Evolutionary conservation across 2,113 vertebrate genomes (phyloP).

Genomic region (Hoplias malabaricus): DNA sequence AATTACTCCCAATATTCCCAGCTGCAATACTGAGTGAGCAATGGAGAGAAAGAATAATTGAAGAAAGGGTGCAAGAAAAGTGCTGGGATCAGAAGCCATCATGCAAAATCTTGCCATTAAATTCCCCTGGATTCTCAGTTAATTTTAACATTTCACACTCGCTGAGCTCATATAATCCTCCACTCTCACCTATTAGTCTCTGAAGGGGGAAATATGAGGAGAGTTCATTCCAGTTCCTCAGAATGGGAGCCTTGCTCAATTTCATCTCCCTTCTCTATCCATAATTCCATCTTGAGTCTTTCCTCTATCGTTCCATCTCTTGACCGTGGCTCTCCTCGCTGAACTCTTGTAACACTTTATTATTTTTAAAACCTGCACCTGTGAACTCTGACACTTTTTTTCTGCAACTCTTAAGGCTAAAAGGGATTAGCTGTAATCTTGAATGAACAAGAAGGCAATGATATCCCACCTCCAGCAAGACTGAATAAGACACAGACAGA

Average conservation of each 20-base stretch:
- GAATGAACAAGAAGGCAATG: neutral
- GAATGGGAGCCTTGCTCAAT: slow-evolving; percentile 25
- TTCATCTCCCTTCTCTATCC: neutral
- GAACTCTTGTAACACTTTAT: neutral
- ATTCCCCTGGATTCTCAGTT: slow-evolving; percentile 69
- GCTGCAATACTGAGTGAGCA: slow-evolving; percentile 43
- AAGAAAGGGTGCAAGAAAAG: slow-evolving; percentile 75
- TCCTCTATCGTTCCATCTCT: neutral
- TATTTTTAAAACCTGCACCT: neutral
- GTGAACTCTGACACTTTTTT: neutral
- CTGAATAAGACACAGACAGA: neutral
- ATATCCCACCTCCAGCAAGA: neutral
- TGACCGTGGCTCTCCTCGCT: neutral
- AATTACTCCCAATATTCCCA: slow-evolving; percentile 80
- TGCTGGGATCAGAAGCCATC: slow-evolving; percentile 77
- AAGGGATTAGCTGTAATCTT: neutral
- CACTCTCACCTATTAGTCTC: slow-evolving; percentile 54
- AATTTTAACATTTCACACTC: slow-evolving; percentile 65
- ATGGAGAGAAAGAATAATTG: slow-evolving; percentile 79
- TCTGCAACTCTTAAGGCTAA: slow-evolving; percentile 8
- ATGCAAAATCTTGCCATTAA: slow-evolving; percentile 76
- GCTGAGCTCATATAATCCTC: slow-evolving; percentile 57
- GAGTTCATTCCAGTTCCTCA: slow-evolving; percentile 30
- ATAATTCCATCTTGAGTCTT: neutral
- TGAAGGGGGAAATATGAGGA: slow-evolving; percentile 49